phyloP scores from a whole-genome alignment of 1,140 invertebrate species.

The Temnothorax longispinosus region DNA sequence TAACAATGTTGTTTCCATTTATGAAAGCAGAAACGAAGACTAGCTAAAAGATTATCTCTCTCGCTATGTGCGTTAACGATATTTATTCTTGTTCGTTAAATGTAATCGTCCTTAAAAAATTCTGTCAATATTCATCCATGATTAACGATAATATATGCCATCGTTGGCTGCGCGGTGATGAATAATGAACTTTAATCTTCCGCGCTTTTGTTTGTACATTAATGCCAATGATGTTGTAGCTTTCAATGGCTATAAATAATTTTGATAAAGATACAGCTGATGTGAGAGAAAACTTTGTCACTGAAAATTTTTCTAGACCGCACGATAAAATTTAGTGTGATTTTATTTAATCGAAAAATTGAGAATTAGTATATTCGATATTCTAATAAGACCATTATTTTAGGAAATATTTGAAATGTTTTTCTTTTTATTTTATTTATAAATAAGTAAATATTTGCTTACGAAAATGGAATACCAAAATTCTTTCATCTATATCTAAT shows the following conservation, averaged over 20 bases:
- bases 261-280: background rate
- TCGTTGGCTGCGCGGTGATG: background rate
- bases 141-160: constrained; percentile 34
- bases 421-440: background rate
- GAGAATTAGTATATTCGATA: background rate
- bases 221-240: background rate
- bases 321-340: background rate
- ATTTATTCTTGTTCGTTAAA: background rate
- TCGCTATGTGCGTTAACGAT: background rate
- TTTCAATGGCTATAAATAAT: constrained; percentile 37
- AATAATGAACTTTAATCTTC: constrained; percentile 51
- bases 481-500: background rate
- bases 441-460: background rate
- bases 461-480: background rate
- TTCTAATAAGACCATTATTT: background rate
- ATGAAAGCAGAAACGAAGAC: background rate
- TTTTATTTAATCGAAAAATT: constrained; percentile 10
- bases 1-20: constrained; percentile 51
- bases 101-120: constrained; percentile 5
- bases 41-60: background rate
- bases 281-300: background rate
- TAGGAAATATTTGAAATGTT: background rate
- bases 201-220: constrained; percentile 40
- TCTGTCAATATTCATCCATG: background rate
- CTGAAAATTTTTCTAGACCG: background rate